These are phyloP conservation scores for Lates japonicus DNA, from an alignment of 2,797 vertebrate species.

Conservation along the genomic window DNA sequence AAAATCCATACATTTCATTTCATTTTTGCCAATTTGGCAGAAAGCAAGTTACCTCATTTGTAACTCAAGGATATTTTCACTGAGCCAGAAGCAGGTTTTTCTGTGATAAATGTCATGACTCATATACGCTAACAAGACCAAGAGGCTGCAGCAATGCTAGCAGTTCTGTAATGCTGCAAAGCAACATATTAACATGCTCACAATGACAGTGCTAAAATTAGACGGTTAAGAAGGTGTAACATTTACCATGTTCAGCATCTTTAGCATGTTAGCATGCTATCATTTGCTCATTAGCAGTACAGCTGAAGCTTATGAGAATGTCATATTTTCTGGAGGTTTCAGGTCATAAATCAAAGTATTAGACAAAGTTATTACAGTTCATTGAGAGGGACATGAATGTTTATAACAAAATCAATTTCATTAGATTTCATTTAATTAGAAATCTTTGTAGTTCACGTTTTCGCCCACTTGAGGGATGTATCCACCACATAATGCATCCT, in stretches of 20 bases:
- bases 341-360: neutral
- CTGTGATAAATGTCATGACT: constrained; percentile 1
- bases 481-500: neutral
- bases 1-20: constrained; percentile 37
- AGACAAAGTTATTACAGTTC: neutral
- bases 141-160: neutral
- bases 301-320: neutral
- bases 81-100: neutral
- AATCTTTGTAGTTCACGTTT: neutral
- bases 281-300: neutral
- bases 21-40: constrained; percentile 38
- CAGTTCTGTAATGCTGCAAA: neutral
- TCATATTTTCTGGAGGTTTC: neutral
- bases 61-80: constrained; percentile 8
- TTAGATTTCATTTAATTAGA: neutral
- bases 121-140: neutral
- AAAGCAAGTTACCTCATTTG: constrained; percentile 15
- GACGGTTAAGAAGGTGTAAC: neutral
- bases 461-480: neutral
- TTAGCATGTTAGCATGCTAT: neutral
- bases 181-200: neutral
- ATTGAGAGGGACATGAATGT: neutral
- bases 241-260: neutral
- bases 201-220: neutral
- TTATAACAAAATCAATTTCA: neutral